Evolutionary conservation across 2,113 vertebrate genomes (phyloP).

Genomic region (Lutjanus erythropterus): DNA sequence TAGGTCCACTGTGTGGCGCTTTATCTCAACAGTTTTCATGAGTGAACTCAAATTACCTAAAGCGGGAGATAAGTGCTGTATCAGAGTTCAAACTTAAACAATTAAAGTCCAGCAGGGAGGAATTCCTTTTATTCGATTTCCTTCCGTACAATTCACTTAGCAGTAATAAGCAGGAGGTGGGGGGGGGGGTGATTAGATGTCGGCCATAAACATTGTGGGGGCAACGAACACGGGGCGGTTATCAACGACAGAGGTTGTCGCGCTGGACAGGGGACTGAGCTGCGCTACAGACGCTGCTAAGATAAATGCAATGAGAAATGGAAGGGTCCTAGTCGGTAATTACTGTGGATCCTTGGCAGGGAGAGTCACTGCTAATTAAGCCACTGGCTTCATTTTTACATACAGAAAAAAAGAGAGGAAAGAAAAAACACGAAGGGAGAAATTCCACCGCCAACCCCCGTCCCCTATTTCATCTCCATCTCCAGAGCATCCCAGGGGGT

Average conservation of each 20-base stretch:
- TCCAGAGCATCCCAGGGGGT: conserved; percentile 38
- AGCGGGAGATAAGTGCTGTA: conserved; percentile 47
- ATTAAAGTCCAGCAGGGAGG: conserved; percentile 53
- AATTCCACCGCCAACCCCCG: background rate
- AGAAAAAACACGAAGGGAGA: conserved; percentile 42
- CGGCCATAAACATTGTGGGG: conserved; percentile 61
- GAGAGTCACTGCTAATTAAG: conserved; percentile 82
- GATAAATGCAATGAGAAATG: conserved; percentile 78
- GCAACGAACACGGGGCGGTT: conserved; percentile 17
- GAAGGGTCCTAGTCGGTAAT: conserved; percentile 74
- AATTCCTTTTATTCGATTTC: conserved; percentile 57
- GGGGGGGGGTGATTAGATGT: conserved; percentile 48
- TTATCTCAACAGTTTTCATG: conserved; percentile 60
- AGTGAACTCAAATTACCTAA: conserved; percentile 57
- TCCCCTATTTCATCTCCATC: conserved; percentile 64
- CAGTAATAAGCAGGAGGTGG: conserved; percentile 40
- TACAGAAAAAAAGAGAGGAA: conserved; percentile 18
- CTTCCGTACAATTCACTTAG: conserved; percentile 55
- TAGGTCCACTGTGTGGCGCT: conserved; percentile 24
- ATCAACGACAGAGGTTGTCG: conserved; percentile 56
- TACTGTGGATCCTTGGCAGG: conserved; percentile 74
- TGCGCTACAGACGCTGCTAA: conserved; percentile 57
- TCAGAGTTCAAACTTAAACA: conserved; percentile 66
- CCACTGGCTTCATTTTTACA: conserved; percentile 68
- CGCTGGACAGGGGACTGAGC: conserved; percentile 46